phyloP scores from a whole-genome alignment of 1,140 invertebrate species.

The Hycleus cichorii region DNA sequence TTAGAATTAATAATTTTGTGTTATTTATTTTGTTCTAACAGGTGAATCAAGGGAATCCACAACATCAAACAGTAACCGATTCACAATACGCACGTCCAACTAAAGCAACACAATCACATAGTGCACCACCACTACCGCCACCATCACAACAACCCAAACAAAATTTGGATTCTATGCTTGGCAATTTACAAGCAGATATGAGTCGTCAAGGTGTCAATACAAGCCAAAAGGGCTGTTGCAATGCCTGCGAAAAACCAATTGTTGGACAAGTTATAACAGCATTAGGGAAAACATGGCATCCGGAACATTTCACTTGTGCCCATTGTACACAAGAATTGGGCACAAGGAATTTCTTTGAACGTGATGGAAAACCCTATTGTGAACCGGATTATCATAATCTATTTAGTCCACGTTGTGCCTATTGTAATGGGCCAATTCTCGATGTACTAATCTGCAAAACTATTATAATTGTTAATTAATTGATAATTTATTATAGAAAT shows the following conservation, averaged over 20 bases:
- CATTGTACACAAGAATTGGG: conserved; percentile 95
- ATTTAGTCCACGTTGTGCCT: conserved; percentile 95
- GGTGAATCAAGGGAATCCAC: conserved; percentile 27
- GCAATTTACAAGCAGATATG: conserved; percentile 89
- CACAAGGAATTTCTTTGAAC: conserved; percentile 97
- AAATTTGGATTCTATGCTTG: conserved; percentile 85
- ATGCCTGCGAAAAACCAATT: conserved; percentile 95
- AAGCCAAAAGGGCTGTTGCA: conserved; percentile 96
- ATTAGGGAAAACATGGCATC: conserved; percentile 98
- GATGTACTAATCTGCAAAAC: conserved; percentile 62
- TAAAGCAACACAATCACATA: conserved; percentile 37
- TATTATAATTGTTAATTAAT: conserved; percentile 13
- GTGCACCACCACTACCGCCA: conserved; percentile 15
- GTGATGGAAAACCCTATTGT: conserved; percentile 94
- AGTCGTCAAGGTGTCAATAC: conserved; percentile 95
- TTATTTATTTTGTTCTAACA: conserved; percentile 9
- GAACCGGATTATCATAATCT: conserved; percentile 97
- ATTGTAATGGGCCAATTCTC: conserved; percentile 96
- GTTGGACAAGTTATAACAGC: conserved; percentile 93
- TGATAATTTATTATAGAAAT: conserved; percentile 71
- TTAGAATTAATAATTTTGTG: background rate
- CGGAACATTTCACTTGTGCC: conserved; percentile 96
- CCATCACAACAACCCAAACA: conserved; percentile 25
- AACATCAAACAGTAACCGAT: conserved; percentile 30
- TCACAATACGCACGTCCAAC: conserved; percentile 40